A percentile compares a stretch with the other conserved stretches of the same genome.
Evolutionary conservation across 2,888 invertebrate species (phyloP).

Genomic region (Notodonta ziczac): DNA sequence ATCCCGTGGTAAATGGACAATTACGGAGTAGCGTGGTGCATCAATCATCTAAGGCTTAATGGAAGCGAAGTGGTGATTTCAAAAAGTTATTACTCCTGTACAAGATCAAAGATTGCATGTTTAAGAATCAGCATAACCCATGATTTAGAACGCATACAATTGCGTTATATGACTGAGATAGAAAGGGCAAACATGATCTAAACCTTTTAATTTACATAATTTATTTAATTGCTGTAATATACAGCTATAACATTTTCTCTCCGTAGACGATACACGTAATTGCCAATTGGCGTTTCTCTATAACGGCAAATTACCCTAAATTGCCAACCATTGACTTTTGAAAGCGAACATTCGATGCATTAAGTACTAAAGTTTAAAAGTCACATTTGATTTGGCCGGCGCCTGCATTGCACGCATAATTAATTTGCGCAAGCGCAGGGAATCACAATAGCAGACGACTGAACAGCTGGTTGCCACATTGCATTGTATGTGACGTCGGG

Average conservation of each 20-base stretch:
- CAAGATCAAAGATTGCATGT: neutral
- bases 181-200: conserved; percentile 32
- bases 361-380: conserved; percentile 36
- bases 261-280: conserved; percentile 36
- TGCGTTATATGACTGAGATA: conserved; percentile 13
- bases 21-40: conserved; percentile 37
- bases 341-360: conserved; percentile 37
- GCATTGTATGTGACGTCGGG: conserved; percentile 61
- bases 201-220: conserved; percentile 35
- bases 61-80: conserved; percentile 8
- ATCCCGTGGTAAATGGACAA: conserved; percentile 44
- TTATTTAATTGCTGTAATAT: conserved; percentile 43
- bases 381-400: conserved; percentile 46
- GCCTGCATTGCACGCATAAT: conserved; percentile 60
- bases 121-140: neutral
- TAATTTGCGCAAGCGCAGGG: conserved; percentile 65
- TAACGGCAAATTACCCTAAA: conserved; percentile 46
- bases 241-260: conserved; percentile 42
- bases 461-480: conserved; percentile 68
- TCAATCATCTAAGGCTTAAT: conserved; percentile 35
- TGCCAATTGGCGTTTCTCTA: conserved; percentile 39
- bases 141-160: neutral
- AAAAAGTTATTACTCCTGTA: neutral
- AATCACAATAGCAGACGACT: conserved; percentile 72
- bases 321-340: conserved; percentile 26